Percentiles rank a stretch among this genome's conserved stretches.
phyloP scores from a whole-genome alignment of 2,888 invertebrate genomes.

The Clostera curtula region DNA sequence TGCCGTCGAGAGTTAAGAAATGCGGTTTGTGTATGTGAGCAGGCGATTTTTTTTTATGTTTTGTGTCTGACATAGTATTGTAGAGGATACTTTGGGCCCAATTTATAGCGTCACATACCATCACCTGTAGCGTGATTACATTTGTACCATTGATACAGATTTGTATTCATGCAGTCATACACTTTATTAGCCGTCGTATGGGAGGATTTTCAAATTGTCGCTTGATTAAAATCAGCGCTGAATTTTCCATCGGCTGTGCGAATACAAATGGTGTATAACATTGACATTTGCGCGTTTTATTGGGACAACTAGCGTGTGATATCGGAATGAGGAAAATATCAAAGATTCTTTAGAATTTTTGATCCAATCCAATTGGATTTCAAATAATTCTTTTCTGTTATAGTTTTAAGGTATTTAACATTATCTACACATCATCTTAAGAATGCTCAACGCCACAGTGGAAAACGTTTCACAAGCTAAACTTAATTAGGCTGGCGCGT shows the following conservation, averaged over 20 bases:
- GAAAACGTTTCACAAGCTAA: too few species aligned
- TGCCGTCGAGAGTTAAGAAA: conserved; percentile 43
- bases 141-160: conserved; percentile 21
- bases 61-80: conserved; percentile 21
- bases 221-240: not conserved
- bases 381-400: too few species aligned
- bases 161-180: conserved; percentile 16
- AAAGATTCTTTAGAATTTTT: too few species aligned
- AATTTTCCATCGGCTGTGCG: conserved; percentile 1
- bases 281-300: too few species aligned
- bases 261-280: not conserved
- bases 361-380: too few species aligned
- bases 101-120: conserved; percentile 17
- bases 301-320: too few species aligned
- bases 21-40: conserved; percentile 37
- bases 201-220: conserved; percentile 5
- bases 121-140: conserved; percentile 18
- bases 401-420: too few species aligned
- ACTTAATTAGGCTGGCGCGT: too few species aligned
- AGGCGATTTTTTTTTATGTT: conserved; percentile 20
- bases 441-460: too few species aligned
- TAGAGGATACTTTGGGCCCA: conserved; percentile 14
- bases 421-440: too few species aligned
- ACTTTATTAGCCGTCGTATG: conserved; percentile 15
- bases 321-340: too few species aligned